Percentiles rank a stretch among this genome's conserved stretches.
Evolutionary conservation across 2,113 vertebrate species (phyloP).

Genomic region (Spea multiplicata): DNA sequence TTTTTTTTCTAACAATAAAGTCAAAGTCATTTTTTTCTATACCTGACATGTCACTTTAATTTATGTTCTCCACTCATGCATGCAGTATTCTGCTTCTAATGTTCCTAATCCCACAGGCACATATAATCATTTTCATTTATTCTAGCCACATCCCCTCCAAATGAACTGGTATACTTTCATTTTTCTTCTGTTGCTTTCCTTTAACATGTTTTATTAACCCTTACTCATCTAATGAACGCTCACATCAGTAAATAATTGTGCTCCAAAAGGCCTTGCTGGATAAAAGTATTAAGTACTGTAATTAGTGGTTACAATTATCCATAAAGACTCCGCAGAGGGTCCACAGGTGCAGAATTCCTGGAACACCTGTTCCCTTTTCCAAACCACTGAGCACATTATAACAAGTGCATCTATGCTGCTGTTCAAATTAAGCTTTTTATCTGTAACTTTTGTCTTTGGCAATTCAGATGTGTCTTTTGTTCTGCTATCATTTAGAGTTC

Average conservation of each 20-base stretch:
- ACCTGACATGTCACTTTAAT: conserved; percentile 40
- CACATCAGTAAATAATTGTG: background rate
- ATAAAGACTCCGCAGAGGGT: conserved; percentile 15
- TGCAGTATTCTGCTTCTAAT: conserved; percentile 28
- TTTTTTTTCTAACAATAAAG: background rate
- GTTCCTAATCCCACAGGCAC: conserved; percentile 39
- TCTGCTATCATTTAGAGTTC: background rate
- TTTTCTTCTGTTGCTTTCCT: conserved; percentile 15
- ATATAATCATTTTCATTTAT: conserved; percentile 42
- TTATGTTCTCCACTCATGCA: conserved; percentile 40
- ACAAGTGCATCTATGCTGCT: background rate
- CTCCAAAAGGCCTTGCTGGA: background rate
- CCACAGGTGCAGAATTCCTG: conserved; percentile 16
- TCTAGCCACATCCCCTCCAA: conserved; percentile 19
- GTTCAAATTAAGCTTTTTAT: conserved; percentile 24
- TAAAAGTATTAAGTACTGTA: background rate
- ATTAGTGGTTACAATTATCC: conserved; percentile 8
- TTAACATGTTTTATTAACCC: conserved; percentile 10
- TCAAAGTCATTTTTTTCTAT: conserved; percentile 13
- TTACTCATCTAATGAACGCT: conserved; percentile 17
- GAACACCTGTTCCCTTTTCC: conserved; percentile 38
- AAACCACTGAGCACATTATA: conserved; percentile 18
- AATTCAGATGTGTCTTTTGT: background rate
- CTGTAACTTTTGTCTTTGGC: background rate
- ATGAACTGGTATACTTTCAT: conserved; percentile 18